Evolutionary conservation across 2,113 vertebrate species (phyloP), one percentile per base, ranked within the genome.

Genomic region (Myiagra hebetior): DNA sequence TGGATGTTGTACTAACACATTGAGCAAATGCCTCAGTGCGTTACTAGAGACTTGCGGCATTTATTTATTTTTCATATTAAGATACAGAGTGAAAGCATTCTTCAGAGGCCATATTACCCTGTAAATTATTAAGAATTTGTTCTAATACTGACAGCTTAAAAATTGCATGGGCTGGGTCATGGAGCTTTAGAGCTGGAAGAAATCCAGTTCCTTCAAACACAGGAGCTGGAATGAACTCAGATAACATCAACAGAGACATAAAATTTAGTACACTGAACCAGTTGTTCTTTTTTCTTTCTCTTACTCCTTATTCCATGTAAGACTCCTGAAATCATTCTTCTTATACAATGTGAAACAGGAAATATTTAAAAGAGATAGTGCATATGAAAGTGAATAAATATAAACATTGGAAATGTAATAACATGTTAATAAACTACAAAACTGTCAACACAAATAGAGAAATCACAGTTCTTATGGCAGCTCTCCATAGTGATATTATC

Each of bases 21-120:
- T 46, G 22, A 87, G 42, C 14, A 65, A 91, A 89, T 57, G 42
- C 41, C 27, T 85, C 44, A 9, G 31, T 20, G 37, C 0, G 0
- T 33, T 94, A 53, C 85, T 85, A 68, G 47, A 91, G n/a, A 60
- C 44, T 90, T 28, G 3, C 13, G 8, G 18, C 57, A 88, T 90
- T 87, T 89, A 65, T 91, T 93, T 90, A 83, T 85, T 94, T 95
- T 93, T 90, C 46, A 53, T 60, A 93, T 68, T 69, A 95, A 78
- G 44, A 85, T 31, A 82, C 18, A 50, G 47, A 77, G 31, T 59
- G 30, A 87, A 87, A 96, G 75, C 41, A 84, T 78, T 91, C 81
- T 91, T 94, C 81, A 76, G 74, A 89, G 69, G 52, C 60, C 60
- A 89, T 14, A 31, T 49, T 28, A 56, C 35, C 55, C 44, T 0